Percentiles rank a stretch among this genome's conserved stretches.
phyloP scores from a whole-genome alignment of 2,797 vertebrate genomes.

The Heteromormyrus szaboi region DNA sequence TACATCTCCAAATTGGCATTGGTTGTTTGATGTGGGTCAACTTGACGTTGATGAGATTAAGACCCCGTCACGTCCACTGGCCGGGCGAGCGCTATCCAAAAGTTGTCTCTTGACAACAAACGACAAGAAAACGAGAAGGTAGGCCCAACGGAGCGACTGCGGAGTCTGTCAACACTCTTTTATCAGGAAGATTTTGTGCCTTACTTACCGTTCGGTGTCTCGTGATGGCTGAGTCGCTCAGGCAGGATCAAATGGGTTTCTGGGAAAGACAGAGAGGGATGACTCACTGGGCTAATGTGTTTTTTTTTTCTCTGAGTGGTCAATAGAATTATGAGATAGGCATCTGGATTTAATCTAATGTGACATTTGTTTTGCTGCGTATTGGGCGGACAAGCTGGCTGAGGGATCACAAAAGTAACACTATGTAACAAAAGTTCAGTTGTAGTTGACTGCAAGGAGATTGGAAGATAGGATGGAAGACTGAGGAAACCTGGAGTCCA shows the following conservation, averaged over 20 bases:
- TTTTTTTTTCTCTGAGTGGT: constrained; percentile 17
- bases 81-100: neutral
- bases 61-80: neutral
- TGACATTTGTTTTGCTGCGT: constrained; percentile 22
- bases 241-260: neutral
- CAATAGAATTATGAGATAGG: constrained; percentile 24
- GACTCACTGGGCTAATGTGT: constrained; percentile 19
- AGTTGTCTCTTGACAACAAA: neutral
- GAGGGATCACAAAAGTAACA: neutral
- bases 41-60: constrained; percentile 10
- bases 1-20: neutral
- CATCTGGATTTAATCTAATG: constrained; percentile 23
- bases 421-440: neutral
- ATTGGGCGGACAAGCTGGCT: neutral
- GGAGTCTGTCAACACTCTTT: neutral
- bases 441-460: constrained; percentile 6
- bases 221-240: neutral
- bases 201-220: constrained; percentile 1
- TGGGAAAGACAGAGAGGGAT: constrained; percentile 3
- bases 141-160: neutral
- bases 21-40: constrained; percentile 17
- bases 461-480: constrained; percentile 5
- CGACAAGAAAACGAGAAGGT: neutral
- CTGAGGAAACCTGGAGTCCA: neutral
- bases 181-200: constrained; percentile 4